Base-by-base conservation (phyloP, 2,888 invertebrate genomes). In the Andricus quercusramuli region DNA sequence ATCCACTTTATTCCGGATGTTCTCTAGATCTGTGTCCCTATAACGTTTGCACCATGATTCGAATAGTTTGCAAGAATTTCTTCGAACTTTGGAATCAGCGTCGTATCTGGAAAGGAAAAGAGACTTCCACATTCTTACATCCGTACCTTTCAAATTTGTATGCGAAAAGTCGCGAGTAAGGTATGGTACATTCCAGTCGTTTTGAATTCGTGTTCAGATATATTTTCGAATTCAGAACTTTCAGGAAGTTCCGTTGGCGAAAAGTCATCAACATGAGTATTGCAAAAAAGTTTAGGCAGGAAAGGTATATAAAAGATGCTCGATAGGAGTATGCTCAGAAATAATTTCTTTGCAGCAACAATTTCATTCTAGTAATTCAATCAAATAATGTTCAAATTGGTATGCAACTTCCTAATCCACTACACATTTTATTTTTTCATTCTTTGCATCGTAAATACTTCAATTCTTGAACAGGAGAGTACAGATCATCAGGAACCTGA, bases 11-110 rank as follows among this genome's bases (percentile, higher is more conserved):
- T n/a, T 56, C 56, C n/a, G 56, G 11, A 56, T 56, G 56, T 56
- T 56, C 56, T 56, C 56, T 56, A 56, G 56, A 56, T 56, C 56
- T 56, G 56, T 20, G 56, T 11, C 11, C 56, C 56, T 56, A 56
- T 56, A 56, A n/a, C 56, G 56, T 56, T 56, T 56, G 56, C 56
- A 56, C 11, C 56, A 56, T 56, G 56, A 56, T 56, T 56, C 56
- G 56, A 56, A 56, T 56, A 56, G 56, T 56, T 56, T n/a, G 56
- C 56, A 56, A 56, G 56, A 56, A 56, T 56, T 56, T n/a, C 56
- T n/a, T 3, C n/a, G 3, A 56, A 56, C n/a, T 56, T 56, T 56
- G 9, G n/a, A 56, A 56, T 56, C 56, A 56, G n/a, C 56, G 9
- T 9, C n/a, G 3, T 56, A 56, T 56, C 56, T n/a, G 56, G 8